These are phyloP conservation scores for Gryllus bimaculatus DNA, from an alignment of 1,140 invertebrate species.

Conservation along the genomic window DNA sequence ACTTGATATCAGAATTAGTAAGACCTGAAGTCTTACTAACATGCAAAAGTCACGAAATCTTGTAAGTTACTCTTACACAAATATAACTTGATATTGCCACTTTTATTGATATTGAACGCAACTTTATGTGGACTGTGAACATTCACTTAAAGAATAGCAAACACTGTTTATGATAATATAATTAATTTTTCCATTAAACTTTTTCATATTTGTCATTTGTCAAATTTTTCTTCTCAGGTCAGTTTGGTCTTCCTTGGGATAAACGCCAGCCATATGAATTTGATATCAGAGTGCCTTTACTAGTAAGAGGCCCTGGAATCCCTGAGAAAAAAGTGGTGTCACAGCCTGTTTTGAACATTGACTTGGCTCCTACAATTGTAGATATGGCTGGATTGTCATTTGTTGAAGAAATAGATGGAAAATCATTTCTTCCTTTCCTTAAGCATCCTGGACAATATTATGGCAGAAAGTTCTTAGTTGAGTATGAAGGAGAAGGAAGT, in stretches of 20 bases:
- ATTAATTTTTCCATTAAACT: too few relatives aligned
- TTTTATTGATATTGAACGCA: too few relatives aligned
- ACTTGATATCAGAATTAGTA: too few relatives aligned
- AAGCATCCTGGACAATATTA: constrained; percentile 24
- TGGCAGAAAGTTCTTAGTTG: constrained; percentile 51
- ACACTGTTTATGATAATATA: too few relatives aligned
- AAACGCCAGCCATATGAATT: constrained; percentile 84
- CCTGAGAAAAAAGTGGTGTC: constrained; percentile 34
- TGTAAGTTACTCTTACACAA: too few relatives aligned
- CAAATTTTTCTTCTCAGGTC: constrained; percentile 43
- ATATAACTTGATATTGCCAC: too few relatives aligned
- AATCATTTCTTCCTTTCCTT: constrained; percentile 39
- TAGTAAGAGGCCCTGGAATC: constrained; percentile 67
- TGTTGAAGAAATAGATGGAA: constrained; percentile 53
- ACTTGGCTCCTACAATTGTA: constrained; percentile 73
- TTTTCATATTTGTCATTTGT: too few relatives aligned
- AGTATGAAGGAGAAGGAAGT: constrained; percentile 65
- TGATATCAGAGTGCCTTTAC: constrained; percentile 71
- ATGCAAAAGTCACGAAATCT: too few relatives aligned
- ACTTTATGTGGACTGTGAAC: too few relatives aligned
- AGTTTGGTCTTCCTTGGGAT: constrained; percentile 76
- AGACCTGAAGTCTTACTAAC: too few relatives aligned
- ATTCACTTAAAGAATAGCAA: too few relatives aligned
- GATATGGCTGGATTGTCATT: constrained; percentile 47
- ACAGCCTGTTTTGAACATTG: constrained; percentile 60